phyloP scores from a whole-genome alignment of 2,797 vertebrate species.

The Tadarida brasiliensis region DNA sequence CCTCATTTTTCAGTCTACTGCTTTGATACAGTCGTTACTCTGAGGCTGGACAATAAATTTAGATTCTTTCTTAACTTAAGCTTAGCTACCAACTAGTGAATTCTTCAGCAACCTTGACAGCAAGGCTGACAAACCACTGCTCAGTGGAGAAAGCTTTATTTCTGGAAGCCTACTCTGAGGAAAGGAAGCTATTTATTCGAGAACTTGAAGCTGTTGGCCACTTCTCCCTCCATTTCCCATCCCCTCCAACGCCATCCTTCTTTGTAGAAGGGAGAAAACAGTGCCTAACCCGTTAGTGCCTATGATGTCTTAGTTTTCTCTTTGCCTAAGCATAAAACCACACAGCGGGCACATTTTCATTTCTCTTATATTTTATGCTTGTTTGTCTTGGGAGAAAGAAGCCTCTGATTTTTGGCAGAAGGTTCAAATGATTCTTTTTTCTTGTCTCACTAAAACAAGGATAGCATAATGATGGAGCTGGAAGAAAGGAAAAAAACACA shows the following conservation, averaged over 20 bases:
- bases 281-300: background rate
- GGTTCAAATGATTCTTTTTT: conserved; percentile 13
- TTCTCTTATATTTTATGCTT: conserved; percentile 9
- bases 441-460: conserved; percentile 19
- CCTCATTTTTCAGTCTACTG: background rate
- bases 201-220: background rate
- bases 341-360: background rate
- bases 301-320: background rate
- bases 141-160: background rate
- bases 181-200: background rate
- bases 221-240: background rate
- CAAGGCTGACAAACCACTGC: background rate
- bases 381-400: conserved; percentile 50
- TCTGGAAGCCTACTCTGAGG: background rate
- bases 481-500: background rate
- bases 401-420: conserved; percentile 30
- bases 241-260: background rate
- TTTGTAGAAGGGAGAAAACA: background rate
- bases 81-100: conserved; percentile 32
- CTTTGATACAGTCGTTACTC: conserved; percentile 17
- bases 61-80: conserved; percentile 34
- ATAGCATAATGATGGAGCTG: background rate
- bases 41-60: conserved; percentile 9
- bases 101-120: conserved; percentile 33
- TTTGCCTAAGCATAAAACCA: conserved; percentile 14